Base-by-base conservation (phyloP, 2,797 vertebrate genomes). In the Synanceia verrucosa region DNA sequence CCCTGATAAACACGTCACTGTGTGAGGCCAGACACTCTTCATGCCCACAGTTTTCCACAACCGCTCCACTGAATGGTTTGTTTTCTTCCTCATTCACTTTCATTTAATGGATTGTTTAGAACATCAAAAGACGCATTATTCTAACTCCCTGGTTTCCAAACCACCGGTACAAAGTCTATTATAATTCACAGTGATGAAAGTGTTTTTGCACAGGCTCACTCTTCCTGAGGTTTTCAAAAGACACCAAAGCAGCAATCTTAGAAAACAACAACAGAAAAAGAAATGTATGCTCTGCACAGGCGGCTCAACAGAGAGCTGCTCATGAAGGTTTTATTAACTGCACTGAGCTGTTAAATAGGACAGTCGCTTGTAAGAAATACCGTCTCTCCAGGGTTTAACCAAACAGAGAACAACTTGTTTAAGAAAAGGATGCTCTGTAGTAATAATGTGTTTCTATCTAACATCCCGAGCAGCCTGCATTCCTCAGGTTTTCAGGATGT, bases 81-180 rank as follows among this genome's bases (percentile, higher is more conserved):
- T 28, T 74, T 84, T 78, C 79, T 41, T 41, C 19, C 8, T 59
- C 70, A 37, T 72, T 73, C 75, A 70, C 82, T 91, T 89, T 88
- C 56, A 86, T 87, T 85, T 80, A 89, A 74, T 83, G 86, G 78
- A 73, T 89, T 86, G 80, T 90, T 90, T 85, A 83, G 68, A 90
- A 91, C 85, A 89, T 91, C 89, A 91, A 90, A 92, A 88, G 87
- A 47, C 64, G 37, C 78, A 90, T 90, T 88, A 85, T 85, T 81
- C 63, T 39, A 65, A 68, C 56, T 37, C 85, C 66, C 76, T 75
- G 65, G 75, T 76, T 85, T 81, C 64, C 73, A 59, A 76, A 68
- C 44, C 82, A 61, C 62, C 4, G n/a, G 68, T 76, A 76, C 60
- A 86, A 71, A 78, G 70, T 73, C n/a, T n/a, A 74, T 86, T 76